Evolutionary conservation across 2,113 vertebrate species (phyloP).

Genomic region (Neopipo cinnamomea): DNA sequence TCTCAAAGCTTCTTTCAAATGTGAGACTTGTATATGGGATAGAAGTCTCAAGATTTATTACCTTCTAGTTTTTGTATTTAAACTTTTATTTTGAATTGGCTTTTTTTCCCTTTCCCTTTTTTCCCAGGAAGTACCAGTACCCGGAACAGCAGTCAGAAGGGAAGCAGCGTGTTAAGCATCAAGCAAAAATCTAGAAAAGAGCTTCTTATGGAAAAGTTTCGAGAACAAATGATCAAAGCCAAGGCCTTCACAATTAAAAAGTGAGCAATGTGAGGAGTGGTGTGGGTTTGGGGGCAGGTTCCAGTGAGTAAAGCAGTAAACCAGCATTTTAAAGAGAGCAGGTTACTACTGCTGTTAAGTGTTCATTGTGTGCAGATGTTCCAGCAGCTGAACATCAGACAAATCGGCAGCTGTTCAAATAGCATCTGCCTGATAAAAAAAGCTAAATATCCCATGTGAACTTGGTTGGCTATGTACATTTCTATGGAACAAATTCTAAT

Average conservation of each 20-base stretch:
- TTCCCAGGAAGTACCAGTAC: constrained; percentile 89
- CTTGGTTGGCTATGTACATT: background rate
- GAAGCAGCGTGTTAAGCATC: constrained; percentile 84
- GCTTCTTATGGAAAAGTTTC: constrained; percentile 88
- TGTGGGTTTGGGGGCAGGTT: background rate
- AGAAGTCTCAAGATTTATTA: background rate
- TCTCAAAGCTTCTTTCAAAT: background rate
- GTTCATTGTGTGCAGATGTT: background rate
- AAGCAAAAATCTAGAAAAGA: constrained; percentile 88
- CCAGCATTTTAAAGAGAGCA: background rate
- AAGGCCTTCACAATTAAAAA: constrained; percentile 86
- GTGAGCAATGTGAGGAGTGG: constrained; percentile 66
- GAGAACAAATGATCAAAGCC: constrained; percentile 88
- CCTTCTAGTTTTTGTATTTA: background rate
- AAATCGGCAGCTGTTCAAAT: background rate
- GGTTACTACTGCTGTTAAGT: background rate
- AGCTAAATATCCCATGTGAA: background rate
- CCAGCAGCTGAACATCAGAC: background rate
- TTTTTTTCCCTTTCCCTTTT: background rate
- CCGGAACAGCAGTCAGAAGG: constrained; percentile 86
- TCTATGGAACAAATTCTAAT: background rate
- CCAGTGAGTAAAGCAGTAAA: background rate
- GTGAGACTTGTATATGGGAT: background rate
- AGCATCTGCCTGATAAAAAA: background rate
- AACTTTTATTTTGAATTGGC: background rate